Percentiles rank a stretch among this genome's conserved stretches.
These are phyloP conservation scores for Bombus confusus DNA, from an alignment of 1,140 invertebrate genomes.

Conservation along the genomic window DNA sequence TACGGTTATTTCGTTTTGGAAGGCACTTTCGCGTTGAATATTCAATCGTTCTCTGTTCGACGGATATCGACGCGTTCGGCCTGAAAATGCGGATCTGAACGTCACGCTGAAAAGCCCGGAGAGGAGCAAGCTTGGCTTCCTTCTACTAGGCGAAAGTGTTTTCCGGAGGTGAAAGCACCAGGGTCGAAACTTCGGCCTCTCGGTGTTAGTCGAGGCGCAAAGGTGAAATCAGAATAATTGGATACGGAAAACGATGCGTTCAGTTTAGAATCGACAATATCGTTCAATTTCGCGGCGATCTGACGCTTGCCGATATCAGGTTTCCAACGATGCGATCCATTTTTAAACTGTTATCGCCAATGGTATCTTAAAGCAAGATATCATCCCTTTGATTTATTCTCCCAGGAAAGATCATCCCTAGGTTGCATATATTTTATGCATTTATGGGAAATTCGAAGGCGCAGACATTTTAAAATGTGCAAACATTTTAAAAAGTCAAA, in stretches of 20 bases:
- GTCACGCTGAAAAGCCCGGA: neutral
- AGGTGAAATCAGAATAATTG: slow-evolving; percentile 24
- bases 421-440: too few species aligned
- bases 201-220: neutral
- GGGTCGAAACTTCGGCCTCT: slow-evolving; percentile 31
- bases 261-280: neutral
- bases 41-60: neutral
- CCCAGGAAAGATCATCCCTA: too few species aligned
- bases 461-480: too few species aligned
- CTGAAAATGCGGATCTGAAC: neutral
- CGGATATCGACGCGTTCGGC: neutral
- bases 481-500: too few species aligned
- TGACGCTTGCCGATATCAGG: neutral
- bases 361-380: too few species aligned
- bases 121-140: neutral
- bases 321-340: too few species aligned
- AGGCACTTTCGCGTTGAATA: neutral
- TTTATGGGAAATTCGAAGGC: too few species aligned
- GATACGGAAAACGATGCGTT: neutral
- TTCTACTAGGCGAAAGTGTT: slow-evolving; percentile 65
- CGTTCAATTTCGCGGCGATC: neutral
- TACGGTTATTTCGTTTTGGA: neutral
- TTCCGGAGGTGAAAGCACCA: slow-evolving; percentile 62
- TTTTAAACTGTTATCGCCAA: too few species aligned
- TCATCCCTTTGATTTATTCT: too few species aligned